Evolutionary conservation across 2,888 invertebrate species (phyloP), one percentile per base, ranked within the genome.

Genomic region (Agrilus biguttatus): DNA sequence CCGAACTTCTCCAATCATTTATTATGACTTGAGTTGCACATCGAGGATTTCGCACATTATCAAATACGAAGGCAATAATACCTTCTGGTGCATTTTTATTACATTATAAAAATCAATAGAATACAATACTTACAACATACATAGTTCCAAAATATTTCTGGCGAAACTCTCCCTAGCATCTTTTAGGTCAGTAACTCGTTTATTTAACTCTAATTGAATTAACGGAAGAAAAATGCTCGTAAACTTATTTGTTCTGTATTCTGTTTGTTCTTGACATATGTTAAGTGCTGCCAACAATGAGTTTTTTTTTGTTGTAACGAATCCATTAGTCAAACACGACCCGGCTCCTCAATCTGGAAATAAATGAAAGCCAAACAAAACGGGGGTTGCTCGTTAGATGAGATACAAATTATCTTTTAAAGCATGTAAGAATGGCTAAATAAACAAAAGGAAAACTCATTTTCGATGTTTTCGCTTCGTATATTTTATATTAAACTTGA

Each of bases 341-440:
- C 43, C 43, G 42, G 37, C 45, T 55, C 52, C 57, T 53, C 55
- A 49, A 54, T 53, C 55, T 47, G 50, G 48, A 53, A 56, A 57
- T 58, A 60, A 62, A 61, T 61, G 58, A 58, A 62, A 61, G 57
- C 58, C 55, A 60, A 61, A 62, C 60, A 60, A 28, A 28, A 55
- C 53, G 48, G 49, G 53, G 53, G 52, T 53, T 47, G 49, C 48
- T 47, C 49, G 45, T 50, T 47, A 41, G 45, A 41, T 46, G 49
- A 53, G 52, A 53, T 53, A 52, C 49, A 53, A 51, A 53, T 52
- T 51, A 50, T 48, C 48, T 45, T 44, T 37, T 37, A 19, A 45
- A 45, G 43, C 40, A 40, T 43, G 38, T 41, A 45, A 43, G 43
- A 40, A 40, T 45, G 37, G 38, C 40, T 44, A 41, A 37, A 42